Evolutionary conservation across 2,797 vertebrate genomes (phyloP).

Genomic region (Mastacembelus armatus): DNA sequence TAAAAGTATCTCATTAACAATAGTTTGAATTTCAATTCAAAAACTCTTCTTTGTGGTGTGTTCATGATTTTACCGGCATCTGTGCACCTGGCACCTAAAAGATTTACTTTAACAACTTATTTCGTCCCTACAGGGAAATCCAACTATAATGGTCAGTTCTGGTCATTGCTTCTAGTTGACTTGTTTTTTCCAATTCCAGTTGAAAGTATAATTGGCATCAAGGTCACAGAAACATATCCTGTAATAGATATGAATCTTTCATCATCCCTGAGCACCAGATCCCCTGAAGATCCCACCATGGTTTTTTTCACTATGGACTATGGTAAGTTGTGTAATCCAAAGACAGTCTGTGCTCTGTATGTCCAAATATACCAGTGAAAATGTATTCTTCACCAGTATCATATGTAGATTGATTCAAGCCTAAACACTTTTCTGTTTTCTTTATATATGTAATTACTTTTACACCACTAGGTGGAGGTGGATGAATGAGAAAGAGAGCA

Average conservation of each 20-base stretch:
- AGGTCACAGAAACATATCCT: constrained; percentile 43
- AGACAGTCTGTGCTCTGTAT: neutral
- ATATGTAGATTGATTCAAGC: neutral
- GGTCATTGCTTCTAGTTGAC: neutral
- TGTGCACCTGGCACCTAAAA: neutral
- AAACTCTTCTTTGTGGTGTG: neutral
- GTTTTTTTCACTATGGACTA: constrained; percentile 80
- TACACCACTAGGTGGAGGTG: constrained; percentile 71
- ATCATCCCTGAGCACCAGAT: constrained; percentile 47
- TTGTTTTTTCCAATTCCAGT: constrained; percentile 43
- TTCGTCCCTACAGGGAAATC: neutral
- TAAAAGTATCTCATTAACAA: neutral
- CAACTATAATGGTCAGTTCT: neutral
- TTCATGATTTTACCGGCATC: neutral
- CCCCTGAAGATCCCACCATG: constrained; percentile 68
- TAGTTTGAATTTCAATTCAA: neutral
- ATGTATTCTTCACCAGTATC: neutral
- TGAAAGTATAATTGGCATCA: constrained; percentile 30
- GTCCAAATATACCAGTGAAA: neutral
- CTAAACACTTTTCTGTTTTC: neutral
- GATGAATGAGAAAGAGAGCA: constrained; percentile 17
- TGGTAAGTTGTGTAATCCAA: constrained; percentile 67
- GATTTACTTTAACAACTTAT: too few relatives aligned
- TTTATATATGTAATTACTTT: neutral
- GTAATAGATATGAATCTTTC: constrained; percentile 29